Conservation (phyloP, 1,140 invertebrate species). For the Galendromus occidentalis region DNA sequence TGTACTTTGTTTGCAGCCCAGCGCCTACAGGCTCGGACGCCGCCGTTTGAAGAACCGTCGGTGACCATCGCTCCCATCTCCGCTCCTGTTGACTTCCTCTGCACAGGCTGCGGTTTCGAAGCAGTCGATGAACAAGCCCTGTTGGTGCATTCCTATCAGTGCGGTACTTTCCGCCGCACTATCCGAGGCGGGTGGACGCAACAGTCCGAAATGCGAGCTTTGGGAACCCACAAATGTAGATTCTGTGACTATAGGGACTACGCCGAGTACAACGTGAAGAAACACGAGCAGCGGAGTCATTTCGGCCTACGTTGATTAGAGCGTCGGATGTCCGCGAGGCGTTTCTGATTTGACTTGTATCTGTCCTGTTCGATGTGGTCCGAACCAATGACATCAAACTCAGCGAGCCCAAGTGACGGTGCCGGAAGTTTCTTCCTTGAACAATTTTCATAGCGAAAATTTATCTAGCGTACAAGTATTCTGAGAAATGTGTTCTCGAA, state of each 20-base stretch:
- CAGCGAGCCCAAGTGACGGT: too few species aligned
- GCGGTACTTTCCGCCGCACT: neutral
- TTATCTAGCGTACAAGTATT: too few species aligned
- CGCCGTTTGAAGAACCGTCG: neutral
- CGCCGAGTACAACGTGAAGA: conserved; percentile 10
- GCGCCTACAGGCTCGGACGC: neutral
- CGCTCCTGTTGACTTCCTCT: neutral
- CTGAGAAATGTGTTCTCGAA: too few species aligned
- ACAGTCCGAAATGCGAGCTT: neutral
- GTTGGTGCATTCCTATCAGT: neutral
- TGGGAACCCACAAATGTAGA: conserved; percentile 1
- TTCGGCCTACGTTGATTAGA: neutral
- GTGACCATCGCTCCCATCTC: neutral
- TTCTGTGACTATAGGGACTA: conserved; percentile 2
- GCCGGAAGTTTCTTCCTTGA: too few species aligned
- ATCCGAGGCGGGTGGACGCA: neutral
- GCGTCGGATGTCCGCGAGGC: neutral
- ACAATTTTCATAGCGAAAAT: too few species aligned
- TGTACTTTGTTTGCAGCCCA: neutral
- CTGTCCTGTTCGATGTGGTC: too few species aligned
- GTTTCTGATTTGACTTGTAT: too few species aligned
- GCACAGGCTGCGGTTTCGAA: neutral
- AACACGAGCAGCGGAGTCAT: conserved; percentile 8
- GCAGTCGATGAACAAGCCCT: neutral
- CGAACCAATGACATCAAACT: too few species aligned